Percentiles rank a stretch among this genome's conserved stretches.
Conservation (phyloP, 2,888 invertebrate species). For the Scaptomyza cyrtandrae region DNA sequence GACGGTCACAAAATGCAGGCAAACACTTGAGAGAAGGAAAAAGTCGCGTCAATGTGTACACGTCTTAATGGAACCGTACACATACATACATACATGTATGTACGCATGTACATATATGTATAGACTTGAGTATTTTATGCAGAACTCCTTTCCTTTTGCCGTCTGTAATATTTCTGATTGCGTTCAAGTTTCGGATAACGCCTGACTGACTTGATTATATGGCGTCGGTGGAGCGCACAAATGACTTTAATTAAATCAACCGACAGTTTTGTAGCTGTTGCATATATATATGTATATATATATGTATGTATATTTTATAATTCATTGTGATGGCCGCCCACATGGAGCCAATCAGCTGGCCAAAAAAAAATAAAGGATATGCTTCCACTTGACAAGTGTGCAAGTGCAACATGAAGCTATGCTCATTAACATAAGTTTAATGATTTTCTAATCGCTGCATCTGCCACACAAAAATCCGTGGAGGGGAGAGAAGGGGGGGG, state of each 20-base stretch:
- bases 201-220: conserved; percentile 69
- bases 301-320: background rate
- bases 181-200: conserved; percentile 66
- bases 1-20: conserved; percentile 68
- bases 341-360: conserved; percentile 34
- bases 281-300: conserved; percentile 18
- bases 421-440: conserved; percentile 82
- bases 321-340: conserved; percentile 55
- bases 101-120: conserved; percentile 7
- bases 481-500: background rate
- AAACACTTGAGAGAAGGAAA: conserved; percentile 74
- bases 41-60: conserved; percentile 82
- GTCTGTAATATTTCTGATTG: conserved; percentile 59
- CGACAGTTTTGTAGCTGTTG: conserved; percentile 42
- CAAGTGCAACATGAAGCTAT: conserved; percentile 42
- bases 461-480: conserved; percentile 10
- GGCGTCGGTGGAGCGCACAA: conserved; percentile 57
- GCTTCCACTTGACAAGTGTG: conserved; percentile 80
- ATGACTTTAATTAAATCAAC: conserved; percentile 66
- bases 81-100: conserved; percentile 33
- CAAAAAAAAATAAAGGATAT: conserved; percentile 49
- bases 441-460: conserved; percentile 81
- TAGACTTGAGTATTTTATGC: too few species aligned
- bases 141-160: conserved; percentile 42
- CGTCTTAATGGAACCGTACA: conserved; percentile 84